A percentile compares a stretch with the other conserved stretches of the same genome.
Evolutionary conservation across 2,797 vertebrate genomes (phyloP).

Genomic region (Scolopax rusticola): DNA sequence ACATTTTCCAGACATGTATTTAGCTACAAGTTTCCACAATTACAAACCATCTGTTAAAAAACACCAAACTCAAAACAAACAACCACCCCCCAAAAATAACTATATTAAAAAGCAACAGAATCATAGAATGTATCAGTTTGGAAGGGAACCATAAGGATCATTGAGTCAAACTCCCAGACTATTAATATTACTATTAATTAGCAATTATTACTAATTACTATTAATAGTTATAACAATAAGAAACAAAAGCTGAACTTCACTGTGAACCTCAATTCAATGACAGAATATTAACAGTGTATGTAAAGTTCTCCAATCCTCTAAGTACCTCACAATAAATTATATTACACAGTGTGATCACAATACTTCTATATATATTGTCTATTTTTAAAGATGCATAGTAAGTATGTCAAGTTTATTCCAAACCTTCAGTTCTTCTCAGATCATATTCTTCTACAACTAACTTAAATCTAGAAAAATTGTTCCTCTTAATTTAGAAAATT

Average conservation of each 20-base stretch:
- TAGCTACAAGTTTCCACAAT: background rate
- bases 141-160: background rate
- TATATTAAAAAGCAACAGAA: background rate
- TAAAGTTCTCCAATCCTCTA: background rate
- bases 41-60: background rate
- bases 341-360: background rate
- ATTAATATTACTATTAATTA: background rate
- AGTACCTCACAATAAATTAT: background rate
- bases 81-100: background rate
- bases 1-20: background rate
- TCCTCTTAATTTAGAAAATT: background rate
- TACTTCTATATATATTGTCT: background rate
- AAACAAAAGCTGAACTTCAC: background rate
- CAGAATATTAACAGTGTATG: background rate
- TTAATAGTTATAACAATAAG: background rate
- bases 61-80: background rate
- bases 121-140: background rate
- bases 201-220: background rate
- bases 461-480: background rate
- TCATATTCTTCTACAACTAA: background rate
- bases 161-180: rapidly evolving
- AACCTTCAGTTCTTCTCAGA: background rate
- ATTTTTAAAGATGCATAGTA: background rate
- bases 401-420: background rate
- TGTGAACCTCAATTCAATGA: background rate